Evolutionary conservation across 2,888 invertebrate genomes (phyloP).

Genomic region (Tiliacea citrago): DNA sequence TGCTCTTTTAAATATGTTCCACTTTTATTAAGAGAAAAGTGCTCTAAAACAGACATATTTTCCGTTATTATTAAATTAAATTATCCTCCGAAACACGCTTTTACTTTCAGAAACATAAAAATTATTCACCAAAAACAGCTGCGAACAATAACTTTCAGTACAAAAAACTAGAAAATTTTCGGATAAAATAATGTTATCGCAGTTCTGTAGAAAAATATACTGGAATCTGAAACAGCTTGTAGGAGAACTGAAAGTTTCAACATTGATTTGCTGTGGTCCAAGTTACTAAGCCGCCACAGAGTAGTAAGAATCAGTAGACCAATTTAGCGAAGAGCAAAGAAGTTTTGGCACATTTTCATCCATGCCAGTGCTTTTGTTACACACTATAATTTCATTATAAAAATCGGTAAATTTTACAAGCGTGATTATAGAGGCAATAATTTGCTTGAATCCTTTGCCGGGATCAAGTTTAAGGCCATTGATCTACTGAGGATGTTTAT

Average conservation of each 20-base stretch:
- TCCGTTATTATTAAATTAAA: conserved; percentile 11
- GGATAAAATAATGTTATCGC: conserved; percentile 31
- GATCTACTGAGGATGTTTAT: not conserved
- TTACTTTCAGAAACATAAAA: conserved; percentile 35
- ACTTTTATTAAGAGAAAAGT: not conserved
- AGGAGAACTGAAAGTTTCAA: conserved; percentile 40
- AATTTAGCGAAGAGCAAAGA: not conserved
- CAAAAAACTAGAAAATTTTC: conserved; percentile 18
- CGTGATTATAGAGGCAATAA: not conserved
- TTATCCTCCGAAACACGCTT: conserved; percentile 20
- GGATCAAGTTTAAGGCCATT: not conserved
- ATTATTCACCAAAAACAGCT: conserved; percentile 24
- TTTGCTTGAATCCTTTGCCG: not conserved
- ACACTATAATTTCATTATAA: not conserved
- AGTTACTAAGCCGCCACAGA: conserved; percentile 23
- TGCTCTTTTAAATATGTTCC: not conserved
- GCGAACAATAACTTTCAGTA: conserved; percentile 22
- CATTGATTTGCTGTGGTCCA: conserved; percentile 52
- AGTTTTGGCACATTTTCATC: not conserved
- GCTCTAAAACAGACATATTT: conserved; percentile 1
- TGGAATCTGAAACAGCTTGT: conserved; percentile 49
- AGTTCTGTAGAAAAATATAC: conserved; percentile 39
- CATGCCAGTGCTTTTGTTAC: not conserved
- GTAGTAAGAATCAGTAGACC: conserved; percentile 1
- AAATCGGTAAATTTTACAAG: not conserved